Evolutionary conservation across 53 echinoderm and acorn worm species (phyloP).

Genomic region (Actinopyga echinites): DNA sequence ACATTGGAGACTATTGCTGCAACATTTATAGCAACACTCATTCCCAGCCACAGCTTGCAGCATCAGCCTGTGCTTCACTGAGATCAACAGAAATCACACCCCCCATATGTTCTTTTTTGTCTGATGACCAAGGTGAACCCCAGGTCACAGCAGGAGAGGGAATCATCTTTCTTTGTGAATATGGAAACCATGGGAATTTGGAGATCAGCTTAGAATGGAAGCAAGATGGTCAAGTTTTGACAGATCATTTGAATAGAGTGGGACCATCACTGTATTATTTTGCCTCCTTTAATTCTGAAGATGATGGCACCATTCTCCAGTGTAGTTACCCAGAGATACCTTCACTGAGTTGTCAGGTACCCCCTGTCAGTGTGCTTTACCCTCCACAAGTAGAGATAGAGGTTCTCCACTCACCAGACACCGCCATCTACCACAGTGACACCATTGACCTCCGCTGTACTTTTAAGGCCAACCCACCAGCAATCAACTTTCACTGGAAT

Average conservation of each 20-base stretch:
- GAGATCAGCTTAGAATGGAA: background rate
- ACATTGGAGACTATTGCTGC: constrained; percentile 41
- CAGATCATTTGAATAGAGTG: background rate
- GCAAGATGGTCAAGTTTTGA: background rate
- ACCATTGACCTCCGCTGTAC: constrained; percentile 7
- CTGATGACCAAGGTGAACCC: background rate
- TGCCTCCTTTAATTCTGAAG: background rate
- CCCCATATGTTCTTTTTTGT: constrained; percentile 21
- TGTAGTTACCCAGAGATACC: constrained; percentile 39
- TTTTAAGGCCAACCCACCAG: constrained; percentile 32
- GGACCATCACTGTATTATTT: background rate
- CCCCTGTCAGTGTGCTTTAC: constrained; percentile 14
- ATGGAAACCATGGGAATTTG: background rate
- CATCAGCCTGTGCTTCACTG: constrained; percentile 27
- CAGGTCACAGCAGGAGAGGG: background rate
- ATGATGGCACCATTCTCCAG: constrained; percentile 30
- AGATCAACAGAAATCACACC: background rate
- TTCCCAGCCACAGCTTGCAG: background rate
- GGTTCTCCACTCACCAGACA: background rate
- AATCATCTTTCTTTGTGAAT: background rate
- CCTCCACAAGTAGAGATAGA: background rate
- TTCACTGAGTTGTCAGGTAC: background rate
- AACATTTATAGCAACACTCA: constrained; percentile 15
- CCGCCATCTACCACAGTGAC: constrained; percentile 30
- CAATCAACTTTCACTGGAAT: constrained; percentile 29